Base-by-base conservation (phyloP, 2,888 invertebrate species). In the Drosophila putrida region DNA sequence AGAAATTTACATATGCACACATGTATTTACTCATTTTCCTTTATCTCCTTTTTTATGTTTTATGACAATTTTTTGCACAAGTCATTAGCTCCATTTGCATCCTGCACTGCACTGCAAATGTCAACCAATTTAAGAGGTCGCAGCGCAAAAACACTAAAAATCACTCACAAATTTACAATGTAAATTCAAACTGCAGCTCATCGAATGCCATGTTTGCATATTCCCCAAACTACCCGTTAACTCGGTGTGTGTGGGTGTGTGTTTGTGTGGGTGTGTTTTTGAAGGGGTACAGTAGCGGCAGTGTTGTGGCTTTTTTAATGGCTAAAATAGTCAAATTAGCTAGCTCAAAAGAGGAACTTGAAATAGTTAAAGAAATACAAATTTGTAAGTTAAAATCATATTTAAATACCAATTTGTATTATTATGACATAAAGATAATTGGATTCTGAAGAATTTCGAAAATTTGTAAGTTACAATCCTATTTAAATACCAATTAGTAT, bases 91-190 rank as follows among this genome's bases (percentile, higher is more conserved):
- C 20, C 49, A 64, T 73, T 65, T 66, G 50, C 58, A 63, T 66
- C 6, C 57, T n/a, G n/a, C n/a, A n/a, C n/a, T n/a, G 47, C 35
- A 47, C 54, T 36, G 36, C n/a, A 64, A 69, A 63, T 63, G 78
- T 69, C 73, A 68, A 54, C 49, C 66, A 70, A 73, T 75, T 75
- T 64, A 54, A 66, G 57, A 58, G 67, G 31, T 58, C 51, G 36
- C 61, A 20, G 35, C 20, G 44, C 49, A 55, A 55, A 78, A 66
- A 67, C 80, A 75, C 62, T 65, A 71, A 77, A 79, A 80, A 83
- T 80, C 84, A 80, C 78, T 79, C 67, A 57, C 72, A 63, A 80
- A 84, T 77, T 78, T 78, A 76, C 80, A 82, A 78, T 82, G 78
- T 76, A 84, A 72, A 69, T 68, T 69, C 66, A 54, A 72, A 58